Evolutionary conservation across 1,140 invertebrate species (phyloP), one percentile per base, ranked within the genome.

Genomic region (Brachionus calyciflorus): DNA sequence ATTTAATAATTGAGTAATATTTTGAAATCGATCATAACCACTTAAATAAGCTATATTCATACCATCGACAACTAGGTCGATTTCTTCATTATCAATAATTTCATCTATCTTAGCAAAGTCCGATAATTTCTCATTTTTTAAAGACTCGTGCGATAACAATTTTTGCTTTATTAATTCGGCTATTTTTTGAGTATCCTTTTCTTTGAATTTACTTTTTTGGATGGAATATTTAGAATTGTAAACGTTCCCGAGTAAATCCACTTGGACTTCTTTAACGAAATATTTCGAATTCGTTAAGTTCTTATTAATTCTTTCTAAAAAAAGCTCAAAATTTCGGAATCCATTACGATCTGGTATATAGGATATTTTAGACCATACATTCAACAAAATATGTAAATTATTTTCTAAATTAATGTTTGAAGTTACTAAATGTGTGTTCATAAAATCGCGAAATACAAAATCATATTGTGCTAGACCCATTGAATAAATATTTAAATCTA

Each of bases 31-130:
- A 10, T 65, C 26, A 0, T 5, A 19, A 12, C 51, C 24, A 17
- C 28, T 73, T 6, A 73, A 26, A 55, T 28, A 73, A 40, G 17
- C 3, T 7, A 73, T 40, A 21, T 73, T 73, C 69, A 73, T 73
- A 37, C 69, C 69, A 40, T 73, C 69, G 9, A 73, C 24, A 2
- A 73, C 69, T 33, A 51, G 40, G 21, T 73, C 69, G 19, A 40
- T 51, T 21, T 51, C 21, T 6, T 24, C 24, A 4, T 73, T 19
- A 3, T 4, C 17, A 1, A 73, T 19, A 14, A 73, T 30, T 24
- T 73, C 3, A 41, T 73, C 51, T 14, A 73, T 49, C 33, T 73
- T 55, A 3, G 1, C 26, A 10, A 73, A 65, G 24, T 65, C 60
- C 2, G 41, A 19, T 14, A 65, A 3, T 44, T 65, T 65, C 44